These are phyloP conservation scores for Antheraea pernyi DNA, from an alignment of 1,140 invertebrate species.

Conservation along the genomic window DNA sequence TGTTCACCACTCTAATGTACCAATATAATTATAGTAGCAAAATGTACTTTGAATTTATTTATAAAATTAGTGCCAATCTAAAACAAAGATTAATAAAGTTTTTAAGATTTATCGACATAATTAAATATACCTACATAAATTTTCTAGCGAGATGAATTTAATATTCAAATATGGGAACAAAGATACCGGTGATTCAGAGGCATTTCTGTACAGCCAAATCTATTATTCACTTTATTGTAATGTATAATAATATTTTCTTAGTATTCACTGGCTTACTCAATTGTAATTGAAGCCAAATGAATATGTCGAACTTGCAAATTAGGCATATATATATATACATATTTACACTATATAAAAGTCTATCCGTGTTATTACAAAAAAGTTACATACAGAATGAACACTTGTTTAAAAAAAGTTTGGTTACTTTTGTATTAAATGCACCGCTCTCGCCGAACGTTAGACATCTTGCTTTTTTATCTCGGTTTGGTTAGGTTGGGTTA, in stretches of 20 bases:
- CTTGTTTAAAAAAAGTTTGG: no score
- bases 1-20: neutral
- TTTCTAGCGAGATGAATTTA: neutral
- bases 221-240: conserved; percentile 3
- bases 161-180: conserved; percentile 42
- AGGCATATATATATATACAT: neutral
- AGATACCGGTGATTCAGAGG: conserved; percentile 28
- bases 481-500: no score
- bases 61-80: conserved; percentile 44
- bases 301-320: neutral
- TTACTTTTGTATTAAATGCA: no score
- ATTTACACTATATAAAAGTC: no score
- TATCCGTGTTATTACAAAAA: no score
- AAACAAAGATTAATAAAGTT: conserved; percentile 10
- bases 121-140: conserved; percentile 2
- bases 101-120: neutral
- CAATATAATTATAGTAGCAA: neutral
- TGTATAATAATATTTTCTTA: neutral
- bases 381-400: no score
- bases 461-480: no score
- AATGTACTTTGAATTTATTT: neutral
- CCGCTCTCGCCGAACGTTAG: no score
- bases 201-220: neutral
- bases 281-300: neutral
- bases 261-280: neutral